Conservation (phyloP, 2,888 invertebrate species). For the Doris montereyensis region DNA sequence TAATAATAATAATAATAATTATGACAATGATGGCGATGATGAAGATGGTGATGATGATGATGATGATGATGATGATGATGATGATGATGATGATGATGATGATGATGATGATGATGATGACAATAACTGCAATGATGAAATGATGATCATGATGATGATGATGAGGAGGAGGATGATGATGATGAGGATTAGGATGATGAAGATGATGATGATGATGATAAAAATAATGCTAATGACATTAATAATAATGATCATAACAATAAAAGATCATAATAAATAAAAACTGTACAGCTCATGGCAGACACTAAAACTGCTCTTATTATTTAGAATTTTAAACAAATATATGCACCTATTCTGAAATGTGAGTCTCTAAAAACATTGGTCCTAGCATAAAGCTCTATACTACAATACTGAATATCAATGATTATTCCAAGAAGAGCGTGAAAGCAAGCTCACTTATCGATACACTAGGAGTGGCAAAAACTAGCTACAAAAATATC, state of each 20-base stretch:
- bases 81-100: not conserved
- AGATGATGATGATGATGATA: too few species aligned
- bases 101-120: not conserved
- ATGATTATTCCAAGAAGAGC: not conserved
- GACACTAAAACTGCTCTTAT: not conserved
- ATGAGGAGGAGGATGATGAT: too few species aligned
- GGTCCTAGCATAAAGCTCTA: too few species aligned
- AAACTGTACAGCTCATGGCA: not conserved
- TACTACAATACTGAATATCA: too few species aligned
- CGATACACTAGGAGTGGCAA: conserved; percentile 4
- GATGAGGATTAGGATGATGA: too few species aligned
- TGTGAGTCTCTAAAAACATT: too few species aligned
- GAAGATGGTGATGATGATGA: too few species aligned
- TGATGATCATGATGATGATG: too few species aligned
- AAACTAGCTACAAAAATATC: not conserved
- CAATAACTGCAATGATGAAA: not conserved
- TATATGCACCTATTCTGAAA: not conserved
- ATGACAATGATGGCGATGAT: too few species aligned
- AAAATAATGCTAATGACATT: too few species aligned
- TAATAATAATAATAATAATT: too few species aligned
- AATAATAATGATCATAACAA: not conserved
- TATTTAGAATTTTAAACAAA: not conserved
- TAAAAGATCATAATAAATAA: not conserved
- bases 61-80: not conserved
- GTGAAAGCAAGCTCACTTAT: not conserved